Evolutionary conservation across 2,113 vertebrate genomes (phyloP).

Genomic region (Myrmecophaga tridactyla): DNA sequence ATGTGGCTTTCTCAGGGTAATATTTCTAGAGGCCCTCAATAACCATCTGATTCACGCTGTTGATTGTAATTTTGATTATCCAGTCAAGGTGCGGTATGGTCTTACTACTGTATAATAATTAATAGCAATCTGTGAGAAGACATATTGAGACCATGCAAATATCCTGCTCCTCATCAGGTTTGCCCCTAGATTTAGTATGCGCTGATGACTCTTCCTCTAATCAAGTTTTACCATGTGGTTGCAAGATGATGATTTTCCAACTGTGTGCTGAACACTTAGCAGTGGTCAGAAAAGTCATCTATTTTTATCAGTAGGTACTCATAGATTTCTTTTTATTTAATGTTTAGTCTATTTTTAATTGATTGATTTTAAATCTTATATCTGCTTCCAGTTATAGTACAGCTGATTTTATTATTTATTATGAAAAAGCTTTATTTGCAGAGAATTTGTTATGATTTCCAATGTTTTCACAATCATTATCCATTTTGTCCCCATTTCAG

Average conservation of each 20-base stretch:
- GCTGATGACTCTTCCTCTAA: background rate
- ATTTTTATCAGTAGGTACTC: background rate
- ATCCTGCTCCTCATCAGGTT: background rate
- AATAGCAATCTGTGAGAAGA: background rate
- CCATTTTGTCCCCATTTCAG: background rate
- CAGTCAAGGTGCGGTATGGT: background rate
- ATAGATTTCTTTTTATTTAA: background rate
- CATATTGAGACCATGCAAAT: background rate
- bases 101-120: background rate
- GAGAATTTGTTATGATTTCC: conserved; percentile 42
- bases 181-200: background rate
- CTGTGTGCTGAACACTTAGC: background rate
- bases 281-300: background rate
- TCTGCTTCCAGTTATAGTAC: conserved; percentile 41
- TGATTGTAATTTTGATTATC: conserved; percentile 18
- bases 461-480: conserved; percentile 34
- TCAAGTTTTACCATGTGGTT: background rate
- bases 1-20: background rate
- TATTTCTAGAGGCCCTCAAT: background rate
- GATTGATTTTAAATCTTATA: conserved; percentile 20
- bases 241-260: background rate
- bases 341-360: background rate
- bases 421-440: conserved; percentile 28
- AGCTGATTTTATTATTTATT: conserved; percentile 5
- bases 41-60: background rate